Evolutionary conservation across 2,797 vertebrate species (phyloP).

Genomic region (Neosilurus mollespiculum): DNA sequence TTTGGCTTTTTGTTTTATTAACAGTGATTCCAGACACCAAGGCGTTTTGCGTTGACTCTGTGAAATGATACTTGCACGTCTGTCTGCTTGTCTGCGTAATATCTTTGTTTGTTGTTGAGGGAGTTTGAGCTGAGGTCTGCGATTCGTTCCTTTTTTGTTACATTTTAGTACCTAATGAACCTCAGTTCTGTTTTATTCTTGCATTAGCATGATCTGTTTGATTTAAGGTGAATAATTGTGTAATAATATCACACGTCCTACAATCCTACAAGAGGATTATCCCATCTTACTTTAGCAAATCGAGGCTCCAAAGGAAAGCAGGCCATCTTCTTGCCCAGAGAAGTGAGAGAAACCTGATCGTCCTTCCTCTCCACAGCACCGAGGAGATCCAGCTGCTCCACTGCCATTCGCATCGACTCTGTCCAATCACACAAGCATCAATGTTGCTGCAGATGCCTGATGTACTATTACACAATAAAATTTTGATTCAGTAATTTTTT

Average conservation of each 20-base stretch:
- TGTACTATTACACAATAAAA: not conserved
- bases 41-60: too few species aligned
- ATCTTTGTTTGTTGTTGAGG: too few species aligned
- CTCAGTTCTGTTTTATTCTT: too few species aligned
- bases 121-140: too few species aligned
- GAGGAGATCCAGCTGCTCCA: conserved; percentile 87
- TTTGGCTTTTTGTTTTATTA: not conserved
- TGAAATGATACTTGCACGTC: not conserved
- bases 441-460: not conserved
- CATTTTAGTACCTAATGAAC: too few species aligned
- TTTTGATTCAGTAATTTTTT: too few species aligned
- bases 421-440: conserved; percentile 38
- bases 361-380: conserved; percentile 87
- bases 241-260: too few species aligned
- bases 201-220: too few species aligned
- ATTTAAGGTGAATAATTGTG: too few species aligned
- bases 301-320: conserved; percentile 92
- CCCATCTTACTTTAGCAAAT: conserved; percentile 86
- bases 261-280: not conserved
- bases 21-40: not conserved
- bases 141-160: too few species aligned
- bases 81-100: too few species aligned
- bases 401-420: conserved; percentile 86
- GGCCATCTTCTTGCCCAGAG: conserved; percentile 92
- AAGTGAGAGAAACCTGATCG: conserved; percentile 80